Evolutionary conservation across 2,888 invertebrate species (phyloP).

Genomic region (Rhingia campestris): DNA sequence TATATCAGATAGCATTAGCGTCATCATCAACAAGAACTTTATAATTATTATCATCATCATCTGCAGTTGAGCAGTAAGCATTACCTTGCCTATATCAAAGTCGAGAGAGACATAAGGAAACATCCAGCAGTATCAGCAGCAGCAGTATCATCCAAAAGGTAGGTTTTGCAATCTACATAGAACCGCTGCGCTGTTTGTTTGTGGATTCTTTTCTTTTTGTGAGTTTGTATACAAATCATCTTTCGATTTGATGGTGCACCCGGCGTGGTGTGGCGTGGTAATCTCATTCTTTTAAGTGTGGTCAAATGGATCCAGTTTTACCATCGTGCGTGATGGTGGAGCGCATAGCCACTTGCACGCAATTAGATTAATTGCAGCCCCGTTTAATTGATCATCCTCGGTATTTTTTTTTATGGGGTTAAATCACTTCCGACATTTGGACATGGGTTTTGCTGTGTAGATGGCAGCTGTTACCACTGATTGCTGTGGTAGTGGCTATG

Average conservation of each 20-base stretch:
- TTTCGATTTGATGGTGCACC: constrained; percentile 46
- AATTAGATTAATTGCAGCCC: constrained; percentile 68
- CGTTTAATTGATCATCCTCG: constrained; percentile 65
- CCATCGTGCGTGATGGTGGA: constrained; percentile 20
- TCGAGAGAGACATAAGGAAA: constrained; percentile 30
- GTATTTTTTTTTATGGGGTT: constrained; percentile 39
- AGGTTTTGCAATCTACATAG: constrained; percentile 57
- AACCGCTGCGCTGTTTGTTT: neutral
- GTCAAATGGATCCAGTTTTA: constrained; percentile 57
- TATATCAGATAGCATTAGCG: constrained; percentile 69
- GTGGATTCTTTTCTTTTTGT: constrained; percentile 34
- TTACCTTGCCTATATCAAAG: constrained; percentile 44
- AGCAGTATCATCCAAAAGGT: constrained; percentile 43
- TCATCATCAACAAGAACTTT: constrained; percentile 65
- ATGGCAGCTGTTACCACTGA: neutral
- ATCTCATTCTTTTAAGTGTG: constrained; percentile 42
- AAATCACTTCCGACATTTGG: constrained; percentile 67
- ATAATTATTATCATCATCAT: constrained; percentile 63
- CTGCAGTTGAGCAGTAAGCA: constrained; percentile 45
- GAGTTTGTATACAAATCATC: constrained; percentile 63
- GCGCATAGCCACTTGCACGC: constrained; percentile 41
- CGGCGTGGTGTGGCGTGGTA: neutral
- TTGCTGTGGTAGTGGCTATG: neutral
- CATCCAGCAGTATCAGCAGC: neutral
- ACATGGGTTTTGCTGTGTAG: neutral